Base-by-base conservation (phyloP, 2,113 vertebrate genomes). In the Tricholaema leucomelas region DNA sequence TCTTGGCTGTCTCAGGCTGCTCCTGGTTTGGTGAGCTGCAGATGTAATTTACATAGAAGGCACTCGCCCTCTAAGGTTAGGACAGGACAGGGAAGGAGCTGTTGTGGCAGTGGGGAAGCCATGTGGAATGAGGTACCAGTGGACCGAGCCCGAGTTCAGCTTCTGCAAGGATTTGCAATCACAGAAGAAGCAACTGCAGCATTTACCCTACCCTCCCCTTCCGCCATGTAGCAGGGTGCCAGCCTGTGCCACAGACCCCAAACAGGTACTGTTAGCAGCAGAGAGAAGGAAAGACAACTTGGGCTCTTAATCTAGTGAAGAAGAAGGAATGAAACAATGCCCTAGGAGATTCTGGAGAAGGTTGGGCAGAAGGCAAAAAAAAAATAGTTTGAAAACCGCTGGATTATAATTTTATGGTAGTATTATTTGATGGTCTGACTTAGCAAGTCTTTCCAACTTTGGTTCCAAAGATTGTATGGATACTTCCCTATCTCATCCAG, bases 401-500 rank as follows among this genome's bases (percentile, higher is more conserved):
- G 91, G 75, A 95, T 96, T 95, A 89, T 92, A 95, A 96, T 96
- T 94, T 94, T 88, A 92, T 92, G 81, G 89, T 67, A 76, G 71
- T 46, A 87, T 81, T 95, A 91, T 96, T 89, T 76, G 95, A 94
- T 81, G 79, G 91, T 75, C 94, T 95, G 88, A 94, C 88, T 92
- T 95, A 93, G 94, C 95, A 96, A 94, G 94, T 95, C 94, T 96
- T 96, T 97, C 96, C 91, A 96, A 97, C 89, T 95, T 81, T 58
- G 78, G 83, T 95, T 96, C 92, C 92, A 95, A 87, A 94, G 93
- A 91, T 87, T 87, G 82, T 92, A 76, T n/a, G 90, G 91, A 95
- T 93, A 94, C 94, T 96, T 94, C 94, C 92, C 93, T 97, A 96
- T 94, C 95, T 96, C 82, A 91, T 74, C 84, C 94, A 95, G 91